Percentiles rank a stretch among this genome's conserved stretches.
Conservation (phyloP, 1,140 invertebrate genomes). For the Lamellibrachia luymesi region DNA sequence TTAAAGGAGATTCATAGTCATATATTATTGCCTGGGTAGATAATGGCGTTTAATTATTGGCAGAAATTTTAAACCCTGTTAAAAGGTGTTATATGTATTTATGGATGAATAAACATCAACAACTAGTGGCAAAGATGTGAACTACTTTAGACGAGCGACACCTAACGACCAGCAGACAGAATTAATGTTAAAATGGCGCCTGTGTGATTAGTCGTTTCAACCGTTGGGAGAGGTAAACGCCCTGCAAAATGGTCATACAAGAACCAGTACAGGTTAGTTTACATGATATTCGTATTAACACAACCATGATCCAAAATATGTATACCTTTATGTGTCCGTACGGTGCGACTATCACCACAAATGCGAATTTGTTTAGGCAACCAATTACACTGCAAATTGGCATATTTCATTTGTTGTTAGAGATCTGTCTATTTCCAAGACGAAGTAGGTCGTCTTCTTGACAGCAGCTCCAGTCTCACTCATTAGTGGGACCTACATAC, state of each 20-base stretch:
- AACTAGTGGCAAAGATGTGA: neutral
- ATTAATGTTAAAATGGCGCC: slow-evolving; percentile 1
- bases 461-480: neutral
- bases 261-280: neutral
- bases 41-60: too few species aligned
- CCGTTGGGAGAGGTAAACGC: neutral
- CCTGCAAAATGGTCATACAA: neutral
- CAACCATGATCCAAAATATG: neutral
- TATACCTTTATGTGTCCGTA: neutral
- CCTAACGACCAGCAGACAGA: neutral
- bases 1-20: too few species aligned
- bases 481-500: neutral
- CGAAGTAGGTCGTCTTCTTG: neutral
- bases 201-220: neutral
- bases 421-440: neutral
- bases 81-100: neutral
- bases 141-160: neutral
- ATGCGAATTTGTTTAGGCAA: neutral
- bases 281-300: neutral
- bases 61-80: too few species aligned
- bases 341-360: neutral
- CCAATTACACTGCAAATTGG: neutral
- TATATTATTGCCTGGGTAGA: too few species aligned
- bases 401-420: neutral
- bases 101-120: neutral